Conservation (phyloP, 2,888 invertebrate genomes). For the Acheta domesticus region DNA sequence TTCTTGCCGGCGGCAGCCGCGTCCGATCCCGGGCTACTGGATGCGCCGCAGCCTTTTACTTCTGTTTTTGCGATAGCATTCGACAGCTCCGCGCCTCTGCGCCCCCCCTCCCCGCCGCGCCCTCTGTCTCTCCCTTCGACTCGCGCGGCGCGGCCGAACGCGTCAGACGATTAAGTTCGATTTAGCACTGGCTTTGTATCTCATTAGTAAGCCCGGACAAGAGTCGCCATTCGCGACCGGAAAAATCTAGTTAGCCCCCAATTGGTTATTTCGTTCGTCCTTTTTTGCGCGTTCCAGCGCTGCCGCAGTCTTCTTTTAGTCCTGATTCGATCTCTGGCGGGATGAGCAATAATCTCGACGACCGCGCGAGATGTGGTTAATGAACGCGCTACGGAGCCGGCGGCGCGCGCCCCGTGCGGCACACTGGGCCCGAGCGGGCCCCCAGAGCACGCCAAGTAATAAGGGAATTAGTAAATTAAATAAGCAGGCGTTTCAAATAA, state of each 20-base stretch:
- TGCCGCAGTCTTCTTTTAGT: background rate
- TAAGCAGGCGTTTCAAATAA: too few species aligned
- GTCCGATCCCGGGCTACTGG: too few species aligned
- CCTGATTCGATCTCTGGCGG: background rate
- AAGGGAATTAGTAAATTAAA: too few species aligned
- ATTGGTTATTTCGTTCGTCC: background rate
- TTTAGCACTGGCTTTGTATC: slow-evolving; percentile 18
- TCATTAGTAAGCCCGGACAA: slow-evolving; percentile 5
- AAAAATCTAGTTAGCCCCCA: slow-evolving; percentile 4
- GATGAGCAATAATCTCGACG: background rate
- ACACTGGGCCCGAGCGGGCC: background rate
- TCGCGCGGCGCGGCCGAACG: background rate
- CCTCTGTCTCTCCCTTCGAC: background rate
- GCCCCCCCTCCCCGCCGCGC: background rate
- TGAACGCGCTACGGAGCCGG: background rate
- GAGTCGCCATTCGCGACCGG: slow-evolving; percentile 6
- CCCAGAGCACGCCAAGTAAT: too few species aligned
- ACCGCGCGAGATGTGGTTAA: background rate
- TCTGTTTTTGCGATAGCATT: too few species aligned
- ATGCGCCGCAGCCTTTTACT: too few species aligned
- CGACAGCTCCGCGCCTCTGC: too few species aligned
- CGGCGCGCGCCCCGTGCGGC: background rate
- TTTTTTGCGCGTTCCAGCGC: background rate
- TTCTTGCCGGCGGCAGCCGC: too few species aligned
- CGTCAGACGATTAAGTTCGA: slow-evolving; percentile 3